A percentile compares a stretch with the other conserved stretches of the same genome.
Evolutionary conservation across 1,140 invertebrate species (phyloP).

Genomic region (Drosophila tsacasi): DNA sequence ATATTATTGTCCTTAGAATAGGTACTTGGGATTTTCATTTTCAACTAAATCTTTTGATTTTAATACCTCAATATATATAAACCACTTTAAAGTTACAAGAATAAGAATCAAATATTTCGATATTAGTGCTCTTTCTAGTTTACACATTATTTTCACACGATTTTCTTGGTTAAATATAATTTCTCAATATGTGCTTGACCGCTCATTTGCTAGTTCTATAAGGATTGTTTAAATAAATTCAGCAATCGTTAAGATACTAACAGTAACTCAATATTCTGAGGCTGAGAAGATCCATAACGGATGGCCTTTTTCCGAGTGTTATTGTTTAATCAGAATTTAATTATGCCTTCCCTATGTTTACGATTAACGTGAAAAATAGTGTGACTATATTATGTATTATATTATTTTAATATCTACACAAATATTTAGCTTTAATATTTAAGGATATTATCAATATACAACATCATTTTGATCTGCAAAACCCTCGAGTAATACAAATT

Average conservation of each 20-base stretch:
- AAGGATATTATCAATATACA: not conserved
- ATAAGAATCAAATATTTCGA: too few relatives aligned
- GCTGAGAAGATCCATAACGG: not conserved
- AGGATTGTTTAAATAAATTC: too few relatives aligned
- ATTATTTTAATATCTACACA: not conserved
- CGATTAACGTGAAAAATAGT: too few relatives aligned
- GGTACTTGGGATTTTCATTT: not conserved
- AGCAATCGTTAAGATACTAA: not conserved
- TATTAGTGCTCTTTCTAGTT: too few relatives aligned
- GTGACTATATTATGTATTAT: not conserved
- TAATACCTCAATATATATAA: not conserved
- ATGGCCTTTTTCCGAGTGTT: not conserved
- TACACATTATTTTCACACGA: too few relatives aligned
- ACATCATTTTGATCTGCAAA: not conserved
- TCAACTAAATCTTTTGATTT: not conserved
- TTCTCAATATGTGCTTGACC: too few relatives aligned
- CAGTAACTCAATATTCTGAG: not conserved
- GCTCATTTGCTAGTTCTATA: too few relatives aligned
- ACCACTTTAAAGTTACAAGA: not conserved
- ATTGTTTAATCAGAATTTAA: too few relatives aligned
- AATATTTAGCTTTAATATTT: not conserved
- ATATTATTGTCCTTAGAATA: not conserved
- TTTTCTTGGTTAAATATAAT: too few relatives aligned
- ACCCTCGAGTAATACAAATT: slow-evolving; percentile 7
- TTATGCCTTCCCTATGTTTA: not conserved